Conservation (phyloP, 2,113 vertebrate species). For the Poecile atricapillus region DNA sequence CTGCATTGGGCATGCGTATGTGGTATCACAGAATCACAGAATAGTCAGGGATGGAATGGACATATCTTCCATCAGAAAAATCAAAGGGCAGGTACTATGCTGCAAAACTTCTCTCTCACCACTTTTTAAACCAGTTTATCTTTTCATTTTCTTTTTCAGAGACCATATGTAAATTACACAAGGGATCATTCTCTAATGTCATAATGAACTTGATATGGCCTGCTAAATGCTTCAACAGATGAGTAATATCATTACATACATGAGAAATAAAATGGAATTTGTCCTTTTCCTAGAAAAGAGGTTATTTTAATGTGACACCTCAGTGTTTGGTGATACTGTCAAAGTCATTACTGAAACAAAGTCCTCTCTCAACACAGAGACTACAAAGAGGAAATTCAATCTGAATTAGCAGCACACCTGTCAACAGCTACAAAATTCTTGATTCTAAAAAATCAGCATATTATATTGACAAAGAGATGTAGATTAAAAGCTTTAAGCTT, state of each 20-base stretch:
- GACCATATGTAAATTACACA: not conserved
- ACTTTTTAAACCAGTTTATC: not conserved
- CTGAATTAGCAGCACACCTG: not conserved
- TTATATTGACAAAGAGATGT: not conserved
- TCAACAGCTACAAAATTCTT: not conserved
- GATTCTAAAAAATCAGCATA: not conserved
- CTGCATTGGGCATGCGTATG: rapidly evolving
- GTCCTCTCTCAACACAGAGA: not conserved
- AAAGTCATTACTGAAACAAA: not conserved
- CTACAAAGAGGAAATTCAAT: not conserved
- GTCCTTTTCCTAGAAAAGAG: not conserved
- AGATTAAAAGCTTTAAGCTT: not conserved
- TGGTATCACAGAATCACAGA: not conserved
- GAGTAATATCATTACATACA: not conserved
- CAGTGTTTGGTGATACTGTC: not conserved
- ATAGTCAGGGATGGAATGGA: not conserved
- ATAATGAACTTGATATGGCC: not conserved
- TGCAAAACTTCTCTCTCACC: not conserved
- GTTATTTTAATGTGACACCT: not conserved
- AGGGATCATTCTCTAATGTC: not conserved
- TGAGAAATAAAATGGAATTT: not conserved
- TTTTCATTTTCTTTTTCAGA: not conserved
- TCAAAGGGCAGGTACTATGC: not conserved
- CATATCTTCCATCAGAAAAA: not conserved
- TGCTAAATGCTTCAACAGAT: not conserved